A percentile compares a stretch with the other conserved stretches of the same genome.
Evolutionary conservation across 2,888 invertebrate species (phyloP).

Genomic region (Thereva nobilitata): DNA sequence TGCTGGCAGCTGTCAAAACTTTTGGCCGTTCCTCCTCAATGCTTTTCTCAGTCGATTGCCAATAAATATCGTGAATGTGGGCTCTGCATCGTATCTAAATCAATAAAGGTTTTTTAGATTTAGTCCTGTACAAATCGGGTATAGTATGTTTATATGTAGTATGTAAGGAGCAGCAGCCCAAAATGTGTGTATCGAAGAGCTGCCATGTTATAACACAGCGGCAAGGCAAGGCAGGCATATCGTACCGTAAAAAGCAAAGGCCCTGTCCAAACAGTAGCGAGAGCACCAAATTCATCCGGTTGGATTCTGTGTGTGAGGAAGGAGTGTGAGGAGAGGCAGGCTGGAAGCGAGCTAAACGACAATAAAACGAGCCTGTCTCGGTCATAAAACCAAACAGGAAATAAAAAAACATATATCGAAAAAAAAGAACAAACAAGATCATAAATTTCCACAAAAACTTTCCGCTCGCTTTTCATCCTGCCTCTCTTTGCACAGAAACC

Average conservation of each 20-base stretch:
- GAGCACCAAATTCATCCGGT: no score
- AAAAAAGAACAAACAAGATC: constrained; percentile 24
- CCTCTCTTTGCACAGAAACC: background rate
- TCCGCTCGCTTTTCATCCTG: background rate
- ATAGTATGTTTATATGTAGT: no score
- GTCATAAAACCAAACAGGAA: constrained; percentile 21
- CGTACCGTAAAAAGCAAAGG: no score
- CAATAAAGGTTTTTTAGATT: constrained; percentile 23
- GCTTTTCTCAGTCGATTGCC: constrained; percentile 69
- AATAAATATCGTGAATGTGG: constrained; percentile 68
- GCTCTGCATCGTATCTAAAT: constrained; percentile 67
- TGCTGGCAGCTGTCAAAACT: constrained; percentile 45
- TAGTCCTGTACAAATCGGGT: background rate
- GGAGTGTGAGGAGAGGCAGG: background rate
- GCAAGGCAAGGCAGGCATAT: no score
- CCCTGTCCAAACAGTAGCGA: no score
- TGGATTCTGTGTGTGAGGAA: background rate
- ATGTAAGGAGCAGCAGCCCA: no score
- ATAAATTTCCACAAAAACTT: constrained; percentile 16
- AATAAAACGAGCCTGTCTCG: constrained; percentile 25
- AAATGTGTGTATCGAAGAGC: no score
- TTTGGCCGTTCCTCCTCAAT: constrained; percentile 63
- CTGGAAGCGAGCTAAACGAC: background rate
- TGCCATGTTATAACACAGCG: background rate
- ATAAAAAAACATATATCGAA: constrained; percentile 11